A percentile compares a stretch with the other conserved stretches of the same genome.
These are phyloP conservation scores for Eurois occulta DNA, from an alignment of 2,888 invertebrate species.

Conservation along the genomic window DNA sequence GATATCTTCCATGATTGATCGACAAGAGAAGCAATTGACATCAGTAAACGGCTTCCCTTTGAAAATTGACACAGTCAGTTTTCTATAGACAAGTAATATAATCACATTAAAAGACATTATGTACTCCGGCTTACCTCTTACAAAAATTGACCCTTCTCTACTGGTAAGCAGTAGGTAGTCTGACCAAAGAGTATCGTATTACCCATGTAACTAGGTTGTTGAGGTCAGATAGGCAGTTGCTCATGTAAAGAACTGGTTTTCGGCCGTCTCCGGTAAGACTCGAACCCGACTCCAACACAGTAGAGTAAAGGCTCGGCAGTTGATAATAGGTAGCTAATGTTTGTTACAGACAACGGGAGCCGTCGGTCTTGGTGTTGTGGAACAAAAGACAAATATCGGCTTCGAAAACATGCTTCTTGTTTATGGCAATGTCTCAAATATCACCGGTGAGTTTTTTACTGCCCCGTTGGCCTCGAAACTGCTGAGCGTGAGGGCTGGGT, in stretches of 20 bases:
- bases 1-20: too few relatives aligned
- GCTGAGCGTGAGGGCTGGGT: neutral
- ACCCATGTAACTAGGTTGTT: neutral
- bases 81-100: too few relatives aligned
- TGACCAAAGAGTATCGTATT: neutral
- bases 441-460: constrained; percentile 23
- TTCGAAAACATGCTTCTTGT: neutral
- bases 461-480: neutral
- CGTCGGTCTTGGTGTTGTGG: constrained; percentile 64
- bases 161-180: too few relatives aligned
- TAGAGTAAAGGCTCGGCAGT: neutral
- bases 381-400: constrained; percentile 62
- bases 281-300: neutral
- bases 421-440: constrained; percentile 1
- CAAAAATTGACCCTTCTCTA: too few relatives aligned
- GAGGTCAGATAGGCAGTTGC: neutral
- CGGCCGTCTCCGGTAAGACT: neutral
- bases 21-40: too few relatives aligned
- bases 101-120: too few relatives aligned
- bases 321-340: neutral
- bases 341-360: constrained; percentile 75
- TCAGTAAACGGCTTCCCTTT: too few relatives aligned
- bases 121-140: too few relatives aligned
- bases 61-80: too few relatives aligned
- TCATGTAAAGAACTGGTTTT: neutral